phyloP scores from a whole-genome alignment of 2,888 invertebrate genomes.

The Tipula vernalis region DNA sequence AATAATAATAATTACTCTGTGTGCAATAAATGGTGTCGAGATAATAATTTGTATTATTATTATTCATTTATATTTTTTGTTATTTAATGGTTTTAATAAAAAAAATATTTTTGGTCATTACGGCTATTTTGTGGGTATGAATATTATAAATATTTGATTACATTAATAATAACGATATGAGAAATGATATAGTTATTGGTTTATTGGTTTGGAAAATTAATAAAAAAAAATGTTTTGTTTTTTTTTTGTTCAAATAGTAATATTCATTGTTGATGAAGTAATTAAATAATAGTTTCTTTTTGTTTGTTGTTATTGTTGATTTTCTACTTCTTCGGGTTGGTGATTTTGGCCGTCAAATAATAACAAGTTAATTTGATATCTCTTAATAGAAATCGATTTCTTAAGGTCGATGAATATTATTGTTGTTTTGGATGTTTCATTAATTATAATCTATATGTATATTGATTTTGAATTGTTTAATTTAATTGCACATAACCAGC shows the following conservation, averaged over 20 bases:
- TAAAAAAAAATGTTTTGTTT: not conserved
- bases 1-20: not conserved
- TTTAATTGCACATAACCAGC: not conserved
- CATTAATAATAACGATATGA: not conserved
- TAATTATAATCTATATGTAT: not conserved
- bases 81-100: not conserved
- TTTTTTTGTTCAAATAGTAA: not conserved
- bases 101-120: not conserved
- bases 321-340: not conserved
- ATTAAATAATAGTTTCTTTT: conserved; percentile 4
- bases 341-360: not conserved
- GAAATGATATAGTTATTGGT: not conserved
- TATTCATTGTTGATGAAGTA: not conserved
- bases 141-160: not conserved
- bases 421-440: not conserved
- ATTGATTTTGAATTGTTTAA: not conserved
- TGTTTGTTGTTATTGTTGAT: not conserved
- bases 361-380: not conserved
- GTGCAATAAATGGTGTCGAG: not conserved
- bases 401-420: not conserved
- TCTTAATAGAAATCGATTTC: not conserved
- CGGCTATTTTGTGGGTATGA: not conserved
- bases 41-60: not conserved
- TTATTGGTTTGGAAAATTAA: not conserved
- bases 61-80: not conserved